Percentiles rank a stretch among this genome's conserved stretches.
Evolutionary conservation across 2,888 invertebrate genomes (phyloP).

Genomic region (Drosophila vallismaia): DNA sequence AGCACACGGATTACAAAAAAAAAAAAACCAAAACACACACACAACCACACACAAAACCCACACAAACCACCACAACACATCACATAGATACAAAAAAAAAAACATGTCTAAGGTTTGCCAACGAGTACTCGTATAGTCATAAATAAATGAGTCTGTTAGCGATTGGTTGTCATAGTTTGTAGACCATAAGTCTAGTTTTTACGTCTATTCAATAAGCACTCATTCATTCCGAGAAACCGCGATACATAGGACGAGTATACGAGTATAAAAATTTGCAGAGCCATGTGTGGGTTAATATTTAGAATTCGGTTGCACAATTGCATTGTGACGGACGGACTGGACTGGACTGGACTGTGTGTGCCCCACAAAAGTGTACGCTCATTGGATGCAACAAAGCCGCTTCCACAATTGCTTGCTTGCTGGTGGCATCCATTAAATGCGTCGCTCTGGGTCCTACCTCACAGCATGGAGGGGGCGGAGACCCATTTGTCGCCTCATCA

Average conservation of each 20-base stretch:
- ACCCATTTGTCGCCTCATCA: conserved; percentile 15
- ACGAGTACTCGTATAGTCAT: conserved; percentile 8
- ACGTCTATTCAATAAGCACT: conserved; percentile 55
- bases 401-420: conserved; percentile 25
- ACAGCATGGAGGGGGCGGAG: conserved; percentile 7
- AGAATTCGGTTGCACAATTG: conserved; percentile 38
- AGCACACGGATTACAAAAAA: conserved; percentile 31
- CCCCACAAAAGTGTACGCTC: conserved; percentile 37
- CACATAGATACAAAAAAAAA: conserved; percentile 40
- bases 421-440: conserved; percentile 22
- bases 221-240: conserved; percentile 19
- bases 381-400: conserved; percentile 28
- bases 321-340: conserved; percentile 6
- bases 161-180: conserved; percentile 32
- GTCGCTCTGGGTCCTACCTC: conserved; percentile 26
- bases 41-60: conserved; percentile 26
- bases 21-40: conserved; percentile 20
- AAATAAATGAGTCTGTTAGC: conserved; percentile 37
- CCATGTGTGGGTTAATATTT: conserved; percentile 11
- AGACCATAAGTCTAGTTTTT: conserved; percentile 38
- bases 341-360: conserved; percentile 3
- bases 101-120: conserved; percentile 74
- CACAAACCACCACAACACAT: conserved; percentile 18
- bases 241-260: conserved; percentile 13
- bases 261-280: not conserved